Percentiles rank a stretch among this genome's conserved stretches.
phyloP scores from a whole-genome alignment of 2,888 invertebrate species.

The Hymenopus coronatus region DNA sequence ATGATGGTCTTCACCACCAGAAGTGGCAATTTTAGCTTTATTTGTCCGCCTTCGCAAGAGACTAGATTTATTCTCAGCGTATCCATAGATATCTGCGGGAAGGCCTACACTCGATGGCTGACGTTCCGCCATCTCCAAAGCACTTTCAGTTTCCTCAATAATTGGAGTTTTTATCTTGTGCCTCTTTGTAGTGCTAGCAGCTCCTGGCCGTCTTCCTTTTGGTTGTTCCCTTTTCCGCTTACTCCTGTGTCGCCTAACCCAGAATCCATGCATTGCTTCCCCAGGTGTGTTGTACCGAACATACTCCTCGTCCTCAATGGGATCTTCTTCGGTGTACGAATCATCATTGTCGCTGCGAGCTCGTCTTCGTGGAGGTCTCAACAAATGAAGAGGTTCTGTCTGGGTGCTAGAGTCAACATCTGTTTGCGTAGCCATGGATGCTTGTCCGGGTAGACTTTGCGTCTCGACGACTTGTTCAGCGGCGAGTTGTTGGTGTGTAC shows the following conservation, averaged over 20 bases:
- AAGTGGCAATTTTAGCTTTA: conserved; percentile 13
- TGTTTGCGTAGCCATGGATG: conserved; percentile 67
- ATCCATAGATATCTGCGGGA: background rate
- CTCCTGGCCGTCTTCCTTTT: background rate
- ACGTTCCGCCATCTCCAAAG: conserved; percentile 32
- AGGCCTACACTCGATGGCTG: conserved; percentile 18
- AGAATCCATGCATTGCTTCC: background rate
- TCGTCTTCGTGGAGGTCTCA: conserved; percentile 27
- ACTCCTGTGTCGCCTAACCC: conserved; percentile 9
- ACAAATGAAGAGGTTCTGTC: conserved; percentile 56
- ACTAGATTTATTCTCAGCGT: conserved; percentile 33
- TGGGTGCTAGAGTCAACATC: conserved; percentile 81
- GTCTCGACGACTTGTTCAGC: conserved; percentile 56
- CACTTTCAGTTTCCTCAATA: conserved; percentile 41
- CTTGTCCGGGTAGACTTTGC: conserved; percentile 74
- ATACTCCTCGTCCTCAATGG: background rate
- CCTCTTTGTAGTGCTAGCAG: conserved; percentile 14
- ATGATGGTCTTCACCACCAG: conserved; percentile 10
- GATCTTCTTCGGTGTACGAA: conserved; percentile 28
- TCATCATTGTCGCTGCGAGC: conserved; percentile 30
- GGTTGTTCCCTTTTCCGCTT: background rate
- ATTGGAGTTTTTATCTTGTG: conserved; percentile 42
- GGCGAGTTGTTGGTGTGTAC: background rate
- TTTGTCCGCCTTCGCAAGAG: conserved; percentile 29
- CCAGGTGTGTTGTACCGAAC: background rate